A percentile compares a stretch with the other conserved stretches of the same genome.
These are phyloP conservation scores for Drosophila bifasciata DNA, from an alignment of 1,140 invertebrate species.

Conservation along the genomic window DNA sequence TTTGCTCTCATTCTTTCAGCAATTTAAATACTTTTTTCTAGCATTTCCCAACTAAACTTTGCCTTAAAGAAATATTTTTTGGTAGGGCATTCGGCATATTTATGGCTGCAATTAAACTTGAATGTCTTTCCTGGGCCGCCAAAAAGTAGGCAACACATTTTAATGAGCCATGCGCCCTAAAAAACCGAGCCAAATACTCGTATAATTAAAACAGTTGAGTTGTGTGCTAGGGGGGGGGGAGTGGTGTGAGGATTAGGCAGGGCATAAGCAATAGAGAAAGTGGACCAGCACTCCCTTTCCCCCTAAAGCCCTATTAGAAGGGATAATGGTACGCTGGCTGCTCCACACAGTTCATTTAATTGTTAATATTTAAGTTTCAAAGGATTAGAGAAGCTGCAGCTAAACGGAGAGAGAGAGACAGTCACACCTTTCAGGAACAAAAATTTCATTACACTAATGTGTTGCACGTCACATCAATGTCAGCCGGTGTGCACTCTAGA, in stretches of 20 bases:
- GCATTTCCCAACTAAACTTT: neutral
- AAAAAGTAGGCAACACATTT: slow-evolving; percentile 66
- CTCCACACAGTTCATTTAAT: slow-evolving; percentile 6
- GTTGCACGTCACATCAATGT: slow-evolving; percentile 77
- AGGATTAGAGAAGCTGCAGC: slow-evolving; percentile 7
- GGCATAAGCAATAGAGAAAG: slow-evolving; percentile 6
- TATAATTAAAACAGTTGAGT: slow-evolving; percentile 69
- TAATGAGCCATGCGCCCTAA: slow-evolving; percentile 48
- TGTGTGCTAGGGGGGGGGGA: slow-evolving; percentile 5
- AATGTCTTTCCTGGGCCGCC: slow-evolving; percentile 56
- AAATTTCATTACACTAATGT: slow-evolving; percentile 79
- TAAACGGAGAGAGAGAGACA: slow-evolving; percentile 1
- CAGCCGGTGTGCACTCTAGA: slow-evolving; percentile 43
- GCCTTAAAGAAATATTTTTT: neutral
- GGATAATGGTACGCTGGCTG: slow-evolving; percentile 10
- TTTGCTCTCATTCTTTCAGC: neutral
- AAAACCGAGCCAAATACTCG: slow-evolving; percentile 41
- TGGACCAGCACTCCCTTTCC: slow-evolving; percentile 2
- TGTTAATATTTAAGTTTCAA: slow-evolving; percentile 22
- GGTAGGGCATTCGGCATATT: slow-evolving; percentile 41
- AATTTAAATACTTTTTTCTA: neutral
- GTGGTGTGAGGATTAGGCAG: no score
- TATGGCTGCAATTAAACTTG: slow-evolving; percentile 70
- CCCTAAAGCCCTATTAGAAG: slow-evolving; percentile 28
- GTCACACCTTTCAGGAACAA: slow-evolving; percentile 13